These are phyloP conservation scores for Petaurus breviceps DNA, from an alignment of 2,113 vertebrate genomes.

Conservation along the genomic window DNA sequence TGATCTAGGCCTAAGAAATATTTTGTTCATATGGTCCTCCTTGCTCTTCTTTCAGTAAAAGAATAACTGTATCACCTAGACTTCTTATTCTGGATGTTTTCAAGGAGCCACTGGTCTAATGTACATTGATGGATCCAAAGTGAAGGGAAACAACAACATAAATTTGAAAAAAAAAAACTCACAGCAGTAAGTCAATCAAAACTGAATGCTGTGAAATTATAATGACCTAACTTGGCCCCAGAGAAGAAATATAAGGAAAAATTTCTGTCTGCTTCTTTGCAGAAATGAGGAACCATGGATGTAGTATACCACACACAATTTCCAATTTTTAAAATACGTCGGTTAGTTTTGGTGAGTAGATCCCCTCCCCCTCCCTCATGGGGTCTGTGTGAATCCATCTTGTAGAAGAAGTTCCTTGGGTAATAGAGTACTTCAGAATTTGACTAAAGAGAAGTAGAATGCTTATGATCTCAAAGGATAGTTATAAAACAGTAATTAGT, in stretches of 20 bases:
- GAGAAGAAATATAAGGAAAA: background rate
- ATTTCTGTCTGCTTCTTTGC: background rate
- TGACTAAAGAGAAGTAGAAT: background rate
- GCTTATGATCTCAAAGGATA: background rate
- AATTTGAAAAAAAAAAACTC: background rate
- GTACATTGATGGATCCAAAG: background rate
- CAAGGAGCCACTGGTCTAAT: background rate
- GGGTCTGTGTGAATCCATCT: background rate
- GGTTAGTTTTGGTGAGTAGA: background rate
- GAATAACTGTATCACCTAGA: background rate
- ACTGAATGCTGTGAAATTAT: background rate
- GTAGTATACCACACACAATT: background rate
- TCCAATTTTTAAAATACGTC: background rate
- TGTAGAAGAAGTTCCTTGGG: background rate
- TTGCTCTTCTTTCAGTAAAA: background rate
- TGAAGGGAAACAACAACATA: background rate
- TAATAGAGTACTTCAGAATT: background rate
- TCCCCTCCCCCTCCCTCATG: background rate
- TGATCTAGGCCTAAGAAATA: background rate
- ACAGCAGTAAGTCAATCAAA: background rate
- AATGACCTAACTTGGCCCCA: background rate
- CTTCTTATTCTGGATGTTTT: background rate
- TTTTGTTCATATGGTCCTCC: background rate
- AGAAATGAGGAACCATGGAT: background rate
- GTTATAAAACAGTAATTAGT: background rate